Evolutionary conservation across 2,888 invertebrate species (phyloP), one percentile per base, ranked within the genome.

Genomic region (Dendrolimus pini): DNA sequence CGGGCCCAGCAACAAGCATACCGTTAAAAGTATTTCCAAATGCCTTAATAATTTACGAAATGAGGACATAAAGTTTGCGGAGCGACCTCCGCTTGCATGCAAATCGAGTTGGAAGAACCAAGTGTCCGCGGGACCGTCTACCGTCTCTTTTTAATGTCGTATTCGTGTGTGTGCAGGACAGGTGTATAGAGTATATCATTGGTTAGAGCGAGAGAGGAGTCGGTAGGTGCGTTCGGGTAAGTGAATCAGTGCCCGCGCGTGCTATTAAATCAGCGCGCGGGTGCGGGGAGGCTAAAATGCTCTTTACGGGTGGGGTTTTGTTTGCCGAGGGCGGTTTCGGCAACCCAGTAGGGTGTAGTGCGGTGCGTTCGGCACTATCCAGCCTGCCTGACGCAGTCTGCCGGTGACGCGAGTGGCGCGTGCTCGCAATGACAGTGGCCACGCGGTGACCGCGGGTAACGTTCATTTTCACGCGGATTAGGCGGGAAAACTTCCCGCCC

Each of bases 161-260:
- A 66, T 63, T 63, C 56, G 61, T 62, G 64, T 64, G 65, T 60
- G 75, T 59, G 72, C 56, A 72, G 68, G 80, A 77, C 64, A 67
- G 68, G 62, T 61, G 55, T 60, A 56, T 65, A 58, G 59, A 65
- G 65, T 69, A 64, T 71, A 68, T 71, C 71, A 72, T 60, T 62
- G 58, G 68, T 70, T 65, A 61, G 85, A 80, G 80, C 64, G 86
- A 88, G 82, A 74, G 82, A 82, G 87, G 74, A 74, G 76, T 76
- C 71, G 77, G 84, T 81, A 83, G 89, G 85, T 85, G 88, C 86
- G 89, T 89, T 89, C 87, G 75, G 82, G 77, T 90, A 90, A 90
- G 85, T 90, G 90, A 90, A 90, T 90, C 90, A 89, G 89, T 89
- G 90, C 89, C 89, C 88, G 87, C 87, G 87, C 71, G 84, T 78